Evolutionary conservation across 2,797 vertebrate species (phyloP).

Genomic region (Protosalanx chinensis): DNA sequence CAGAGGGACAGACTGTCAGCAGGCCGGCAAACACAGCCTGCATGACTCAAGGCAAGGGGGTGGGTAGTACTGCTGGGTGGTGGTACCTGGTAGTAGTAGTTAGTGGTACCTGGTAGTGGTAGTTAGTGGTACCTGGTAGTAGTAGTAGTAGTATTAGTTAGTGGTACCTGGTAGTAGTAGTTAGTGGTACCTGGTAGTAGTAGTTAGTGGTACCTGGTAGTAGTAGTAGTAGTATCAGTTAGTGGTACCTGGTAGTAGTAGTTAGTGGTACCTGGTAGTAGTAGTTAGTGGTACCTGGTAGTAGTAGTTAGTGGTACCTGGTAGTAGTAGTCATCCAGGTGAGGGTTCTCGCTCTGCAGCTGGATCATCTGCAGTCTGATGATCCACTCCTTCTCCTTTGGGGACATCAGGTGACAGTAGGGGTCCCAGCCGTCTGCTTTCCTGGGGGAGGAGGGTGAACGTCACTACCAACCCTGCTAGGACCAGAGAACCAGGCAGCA

Average conservation of each 20-base stretch:
- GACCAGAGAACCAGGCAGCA: no score
- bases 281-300: conserved; percentile 56
- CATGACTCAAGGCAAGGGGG: background rate
- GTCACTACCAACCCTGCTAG: background rate
- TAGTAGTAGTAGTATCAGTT: no score
- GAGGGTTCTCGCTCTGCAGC: conserved; percentile 89
- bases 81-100: background rate
- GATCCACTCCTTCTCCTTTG: conserved; percentile 94
- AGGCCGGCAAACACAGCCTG: no score
- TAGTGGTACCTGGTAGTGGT: background rate
- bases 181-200: no score
- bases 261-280: background rate
- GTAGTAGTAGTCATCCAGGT: conserved; percentile 90
- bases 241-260: background rate
- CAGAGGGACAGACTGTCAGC: no score
- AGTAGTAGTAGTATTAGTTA: no score
- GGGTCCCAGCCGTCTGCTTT: conserved; percentile 78
- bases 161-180: background rate
- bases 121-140: background rate
- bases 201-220: conserved; percentile 58
- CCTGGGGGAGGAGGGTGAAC: conserved; percentile 45
- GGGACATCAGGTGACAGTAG: conserved; percentile 83
- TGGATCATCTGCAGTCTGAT: conserved; percentile 92
- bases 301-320: conserved; percentile 58
- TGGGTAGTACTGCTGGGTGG: background rate